Conservation (phyloP, 1,140 invertebrate genomes). For the Hypsibius dujardini region DNA sequence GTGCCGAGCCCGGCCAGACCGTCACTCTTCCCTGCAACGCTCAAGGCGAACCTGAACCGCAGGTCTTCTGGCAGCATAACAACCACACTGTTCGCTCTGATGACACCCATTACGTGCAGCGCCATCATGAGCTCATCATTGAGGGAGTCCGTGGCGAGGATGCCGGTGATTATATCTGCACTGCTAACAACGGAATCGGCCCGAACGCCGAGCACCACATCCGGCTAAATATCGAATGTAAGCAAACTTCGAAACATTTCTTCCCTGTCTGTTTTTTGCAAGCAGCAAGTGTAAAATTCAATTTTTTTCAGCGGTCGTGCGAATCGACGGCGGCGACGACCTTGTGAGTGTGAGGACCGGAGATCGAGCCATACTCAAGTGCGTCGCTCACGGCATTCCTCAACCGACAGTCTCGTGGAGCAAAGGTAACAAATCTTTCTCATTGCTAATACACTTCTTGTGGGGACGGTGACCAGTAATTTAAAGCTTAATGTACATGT, state of each 20-base stretch:
- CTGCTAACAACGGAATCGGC: slow-evolving; percentile 63
- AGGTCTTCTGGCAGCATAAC: slow-evolving; percentile 44
- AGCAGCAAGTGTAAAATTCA: background rate
- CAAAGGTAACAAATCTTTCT: slow-evolving; percentile 33
- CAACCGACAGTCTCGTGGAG: slow-evolving; percentile 55
- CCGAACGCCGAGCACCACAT: slow-evolving; percentile 38
- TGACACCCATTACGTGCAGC: background rate
- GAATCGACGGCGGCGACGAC: background rate
- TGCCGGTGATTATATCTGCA: slow-evolving; percentile 45
- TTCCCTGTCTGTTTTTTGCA: background rate
- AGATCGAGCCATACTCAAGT: slow-evolving; percentile 43
- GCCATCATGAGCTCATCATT: background rate
- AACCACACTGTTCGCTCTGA: background rate
- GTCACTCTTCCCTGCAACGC: slow-evolving; percentile 52
- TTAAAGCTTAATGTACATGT: too few relatives aligned
- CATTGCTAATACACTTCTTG: too few relatives aligned
- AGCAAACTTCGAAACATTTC: background rate
- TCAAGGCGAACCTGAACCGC: slow-evolving; percentile 52
- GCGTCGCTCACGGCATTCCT: slow-evolving; percentile 53
- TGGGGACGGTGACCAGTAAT: too few relatives aligned
- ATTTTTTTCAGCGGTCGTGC: slow-evolving; percentile 16
- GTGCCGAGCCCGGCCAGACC: slow-evolving; percentile 3
- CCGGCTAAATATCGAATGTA: slow-evolving; percentile 7
- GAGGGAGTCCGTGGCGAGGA: background rate
- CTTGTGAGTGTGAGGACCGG: slow-evolving; percentile 18